A percentile compares a stretch with the other conserved stretches of the same genome.
phyloP scores from a whole-genome alignment of 2,797 vertebrate species.

The Fistularia tabacaria region DNA sequence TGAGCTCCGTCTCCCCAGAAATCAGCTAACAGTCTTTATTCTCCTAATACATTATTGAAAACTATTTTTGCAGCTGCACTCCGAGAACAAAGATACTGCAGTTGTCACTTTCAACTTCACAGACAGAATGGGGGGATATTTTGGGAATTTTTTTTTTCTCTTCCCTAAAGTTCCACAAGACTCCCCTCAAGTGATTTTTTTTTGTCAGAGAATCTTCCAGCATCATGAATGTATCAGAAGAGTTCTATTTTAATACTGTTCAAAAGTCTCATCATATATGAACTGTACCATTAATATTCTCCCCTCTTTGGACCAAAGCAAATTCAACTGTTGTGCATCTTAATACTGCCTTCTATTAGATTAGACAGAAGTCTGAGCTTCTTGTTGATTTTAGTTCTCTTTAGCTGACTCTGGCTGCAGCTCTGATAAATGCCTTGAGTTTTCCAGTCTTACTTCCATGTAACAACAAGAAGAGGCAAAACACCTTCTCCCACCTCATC shows the following conservation, averaged over 20 bases:
- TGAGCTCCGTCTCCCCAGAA: constrained; percentile 38
- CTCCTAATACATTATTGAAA: constrained; percentile 72
- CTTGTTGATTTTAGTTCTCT: constrained; percentile 25
- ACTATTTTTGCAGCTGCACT: constrained; percentile 63
- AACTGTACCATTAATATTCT: constrained; percentile 15
- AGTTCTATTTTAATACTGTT: constrained; percentile 33
- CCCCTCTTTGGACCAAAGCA: constrained; percentile 22
- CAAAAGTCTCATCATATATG: constrained; percentile 19
- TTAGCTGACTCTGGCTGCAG: constrained; percentile 9
- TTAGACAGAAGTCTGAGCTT: constrained; percentile 17
- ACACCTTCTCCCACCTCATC: constrained; percentile 11
- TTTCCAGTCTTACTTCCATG: constrained; percentile 35
- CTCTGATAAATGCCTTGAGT: constrained; percentile 12
- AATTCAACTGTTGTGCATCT: constrained; percentile 16
- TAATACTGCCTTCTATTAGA: constrained; percentile 13
- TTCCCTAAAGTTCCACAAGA: constrained; percentile 38
- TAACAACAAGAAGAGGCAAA: constrained; percentile 45
- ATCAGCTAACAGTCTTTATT: constrained; percentile 59
- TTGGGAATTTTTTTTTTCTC: constrained; percentile 41
- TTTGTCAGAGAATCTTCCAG: constrained; percentile 37
- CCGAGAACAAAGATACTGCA: constrained; percentile 63
- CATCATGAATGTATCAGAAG: constrained; percentile 15
- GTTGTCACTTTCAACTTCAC: constrained; percentile 68
- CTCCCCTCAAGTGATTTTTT: constrained; percentile 36
- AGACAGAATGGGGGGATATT: constrained; percentile 55